Conservation (phyloP, 2,888 invertebrate genomes). For the Drosophila multiciliata region DNA sequence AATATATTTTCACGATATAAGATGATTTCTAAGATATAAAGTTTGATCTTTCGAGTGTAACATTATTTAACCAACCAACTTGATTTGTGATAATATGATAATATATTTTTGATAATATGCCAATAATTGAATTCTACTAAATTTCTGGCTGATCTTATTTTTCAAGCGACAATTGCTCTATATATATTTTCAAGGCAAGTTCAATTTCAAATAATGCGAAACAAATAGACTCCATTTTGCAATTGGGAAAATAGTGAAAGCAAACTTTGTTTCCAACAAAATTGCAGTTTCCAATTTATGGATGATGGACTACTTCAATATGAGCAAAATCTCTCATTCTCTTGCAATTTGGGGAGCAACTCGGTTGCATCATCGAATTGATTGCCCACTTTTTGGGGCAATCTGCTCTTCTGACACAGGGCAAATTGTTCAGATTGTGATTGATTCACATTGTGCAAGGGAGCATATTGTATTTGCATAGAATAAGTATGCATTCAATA, state of each 20-base stretch:
- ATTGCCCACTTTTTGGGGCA: slow-evolving; percentile 49
- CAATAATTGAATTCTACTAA: neutral
- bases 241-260: neutral
- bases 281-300: slow-evolving; percentile 36
- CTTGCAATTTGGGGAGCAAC: slow-evolving; percentile 22
- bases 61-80: neutral
- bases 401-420: neutral
- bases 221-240: neutral
- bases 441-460: slow-evolving; percentile 1
- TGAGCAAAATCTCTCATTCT: slow-evolving; percentile 46
- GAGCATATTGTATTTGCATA: slow-evolving; percentile 8
- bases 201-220: neutral
- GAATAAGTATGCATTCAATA: neutral
- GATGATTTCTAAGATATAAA: too few relatives aligned
- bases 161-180: neutral
- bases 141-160: neutral
- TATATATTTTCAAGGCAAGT: neutral
- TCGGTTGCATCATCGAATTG: slow-evolving; percentile 36
- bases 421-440: slow-evolving; percentile 30
- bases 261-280: slow-evolving; percentile 35
- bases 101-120: neutral
- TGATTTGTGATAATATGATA: too few relatives aligned
- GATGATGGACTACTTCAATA: slow-evolving; percentile 20
- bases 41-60: neutral
- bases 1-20: neutral